phyloP scores from a whole-genome alignment of 2,797 vertebrate species.

The Pelobates cultripes region DNA sequence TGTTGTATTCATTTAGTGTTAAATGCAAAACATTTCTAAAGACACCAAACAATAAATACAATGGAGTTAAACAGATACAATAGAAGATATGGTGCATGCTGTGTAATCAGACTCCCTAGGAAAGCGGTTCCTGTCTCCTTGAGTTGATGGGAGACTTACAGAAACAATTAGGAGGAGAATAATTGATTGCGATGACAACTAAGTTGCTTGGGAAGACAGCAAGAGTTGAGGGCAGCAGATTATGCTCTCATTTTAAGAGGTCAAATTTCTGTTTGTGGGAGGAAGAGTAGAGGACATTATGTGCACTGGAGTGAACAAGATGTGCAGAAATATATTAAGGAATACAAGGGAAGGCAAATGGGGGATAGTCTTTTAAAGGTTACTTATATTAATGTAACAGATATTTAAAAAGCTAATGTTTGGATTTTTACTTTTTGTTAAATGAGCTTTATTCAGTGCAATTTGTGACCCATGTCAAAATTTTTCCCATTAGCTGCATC shows the following conservation, averaged over 20 bases:
- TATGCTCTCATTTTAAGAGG: background rate
- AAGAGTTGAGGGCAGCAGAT: background rate
- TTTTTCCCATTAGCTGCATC: no score
- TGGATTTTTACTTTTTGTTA: no score
- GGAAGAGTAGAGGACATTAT: background rate
- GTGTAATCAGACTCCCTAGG: background rate
- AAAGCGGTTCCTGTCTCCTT: background rate
- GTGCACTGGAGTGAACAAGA: background rate
- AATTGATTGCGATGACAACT: constrained; percentile 12
- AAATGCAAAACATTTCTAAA: background rate
- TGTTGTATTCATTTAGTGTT: background rate
- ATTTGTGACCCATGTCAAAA: no score
- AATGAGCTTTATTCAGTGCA: no score
- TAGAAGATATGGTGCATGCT: constrained; percentile 3
- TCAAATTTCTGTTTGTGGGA: background rate
- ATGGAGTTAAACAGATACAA: constrained; percentile 4
- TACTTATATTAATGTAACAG: no score
- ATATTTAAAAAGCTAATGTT: no score
- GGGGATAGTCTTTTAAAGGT: no score
- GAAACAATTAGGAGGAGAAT: constrained; percentile 9
- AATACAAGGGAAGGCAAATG: background rate
- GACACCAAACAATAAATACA: background rate
- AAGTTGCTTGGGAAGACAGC: background rate
- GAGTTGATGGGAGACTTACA: constrained; percentile 1
- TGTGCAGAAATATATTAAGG: background rate